Conservation (phyloP, 2,888 invertebrate species). For the Coenonympha glycerion region DNA sequence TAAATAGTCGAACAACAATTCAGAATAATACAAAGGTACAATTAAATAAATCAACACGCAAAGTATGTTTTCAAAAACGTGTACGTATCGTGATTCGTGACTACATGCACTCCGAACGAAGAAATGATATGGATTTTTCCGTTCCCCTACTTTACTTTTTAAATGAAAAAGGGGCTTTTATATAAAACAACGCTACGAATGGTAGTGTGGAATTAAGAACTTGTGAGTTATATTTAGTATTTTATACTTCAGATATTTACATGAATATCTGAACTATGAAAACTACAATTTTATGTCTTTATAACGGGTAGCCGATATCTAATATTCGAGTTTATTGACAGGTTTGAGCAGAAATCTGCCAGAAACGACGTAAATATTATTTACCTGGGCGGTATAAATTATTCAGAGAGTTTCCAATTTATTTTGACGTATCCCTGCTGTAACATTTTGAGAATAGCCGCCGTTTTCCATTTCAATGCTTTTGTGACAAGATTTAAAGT, state of each 20-base stretch:
- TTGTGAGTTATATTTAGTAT: not conserved
- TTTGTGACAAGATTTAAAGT: not conserved
- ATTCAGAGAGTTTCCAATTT: conserved; percentile 5
- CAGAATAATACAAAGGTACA: not conserved
- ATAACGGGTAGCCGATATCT: too few relatives aligned
- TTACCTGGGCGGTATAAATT: conserved; percentile 7
- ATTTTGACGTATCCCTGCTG: not conserved
- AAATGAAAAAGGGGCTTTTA: conserved; percentile 1
- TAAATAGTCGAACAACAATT: not conserved
- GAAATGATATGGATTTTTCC: conserved; percentile 53
- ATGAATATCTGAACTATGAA: too few relatives aligned
- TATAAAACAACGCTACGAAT: not conserved
- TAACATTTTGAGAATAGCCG: not conserved
- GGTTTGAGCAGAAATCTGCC: not conserved
- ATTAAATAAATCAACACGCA: conserved; percentile 2
- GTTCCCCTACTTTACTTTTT: conserved; percentile 32
- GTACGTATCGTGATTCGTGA: conserved; percentile 42
- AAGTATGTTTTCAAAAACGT: conserved; percentile 21
- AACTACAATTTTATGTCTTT: too few relatives aligned
- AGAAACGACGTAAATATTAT: conserved; percentile 2
- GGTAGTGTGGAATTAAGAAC: not conserved
- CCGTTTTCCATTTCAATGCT: too few relatives aligned
- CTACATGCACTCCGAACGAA: conserved; percentile 46
- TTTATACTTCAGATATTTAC: too few relatives aligned
- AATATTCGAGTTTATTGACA: not conserved